Base-by-base conservation (phyloP, 2,113 vertebrate genomes). In the Halichoerus grypus region DNA sequence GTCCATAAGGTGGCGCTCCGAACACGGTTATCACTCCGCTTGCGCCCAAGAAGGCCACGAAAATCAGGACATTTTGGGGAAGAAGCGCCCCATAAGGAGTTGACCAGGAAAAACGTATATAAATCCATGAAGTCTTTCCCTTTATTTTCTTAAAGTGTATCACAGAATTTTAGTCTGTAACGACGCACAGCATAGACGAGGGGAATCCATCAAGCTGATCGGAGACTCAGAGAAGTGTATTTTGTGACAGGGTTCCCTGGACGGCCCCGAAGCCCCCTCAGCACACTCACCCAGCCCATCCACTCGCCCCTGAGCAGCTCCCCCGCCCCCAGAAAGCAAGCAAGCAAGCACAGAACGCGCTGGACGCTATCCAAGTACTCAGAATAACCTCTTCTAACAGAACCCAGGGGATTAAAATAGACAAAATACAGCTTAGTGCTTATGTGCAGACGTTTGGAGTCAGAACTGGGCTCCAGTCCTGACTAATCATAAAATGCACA, bases 1-100 rank as follows among this genome's bases (percentile, higher is more conserved):
- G 26, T 22, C 97, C 96, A 93, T 33, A 46, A 92, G 95, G 94
- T 72, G 94, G 90, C n/a, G 4, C 91, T 84, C 51, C 22, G 22
- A 90, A 51, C 90, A 96, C 39, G 72, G 14, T 46, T 39, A 55
- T 85, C 36, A 31, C 15, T 24, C 3, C 6, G 26, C 36, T 33
- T 14, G 7, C 42, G 3, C 1, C 0, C 16, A 42, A 67, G 49
- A 46, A 24, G 1, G 10, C 39, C 28, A n/a, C 79, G 87, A 87
- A 94, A 85, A 83, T 24, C 39, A 59, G 92, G 95, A 28, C 51
- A 16, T 31, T 5, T 5, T 63, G 85, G 36, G 13, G 0, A 12
- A 19, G 42, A n/a, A 89, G 24, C 24, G 21, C 4, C 24, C 5
- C 21, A 28, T 1, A 19, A 13, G 10, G 16, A 55, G 4, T 13